Conservation (phyloP, 2,888 invertebrate species). For the Melanotus villosus region DNA sequence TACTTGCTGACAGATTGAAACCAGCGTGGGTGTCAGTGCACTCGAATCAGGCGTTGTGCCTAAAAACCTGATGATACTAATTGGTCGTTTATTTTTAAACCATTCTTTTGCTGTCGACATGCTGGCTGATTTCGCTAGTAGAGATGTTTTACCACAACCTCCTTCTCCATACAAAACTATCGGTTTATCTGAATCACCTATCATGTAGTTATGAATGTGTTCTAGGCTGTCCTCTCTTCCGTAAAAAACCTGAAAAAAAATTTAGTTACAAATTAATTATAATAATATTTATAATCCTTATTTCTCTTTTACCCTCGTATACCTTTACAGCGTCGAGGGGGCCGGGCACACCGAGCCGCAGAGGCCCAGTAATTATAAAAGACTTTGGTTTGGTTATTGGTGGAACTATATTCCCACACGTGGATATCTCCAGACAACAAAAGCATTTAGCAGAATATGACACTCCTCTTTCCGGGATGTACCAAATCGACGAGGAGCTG, state of each 20-base stretch:
- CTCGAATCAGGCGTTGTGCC: constrained; percentile 98
- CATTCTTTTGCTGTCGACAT: constrained; percentile 79
- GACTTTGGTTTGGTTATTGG: too few relatives aligned
- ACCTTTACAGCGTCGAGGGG: too few relatives aligned
- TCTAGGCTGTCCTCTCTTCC: constrained; percentile 90
- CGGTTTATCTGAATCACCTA: constrained; percentile 88
- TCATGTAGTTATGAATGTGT: constrained; percentile 86
- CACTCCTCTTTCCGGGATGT: too few relatives aligned
- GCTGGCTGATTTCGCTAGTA: constrained; percentile 92
- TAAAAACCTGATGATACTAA: constrained; percentile 91
- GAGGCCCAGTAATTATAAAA: too few relatives aligned
- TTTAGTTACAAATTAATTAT: too few relatives aligned
- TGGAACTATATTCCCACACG: too few relatives aligned
- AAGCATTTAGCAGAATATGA: too few relatives aligned
- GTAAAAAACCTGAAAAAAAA: constrained; percentile 81
- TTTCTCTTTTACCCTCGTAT: too few relatives aligned
- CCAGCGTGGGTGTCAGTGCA: constrained; percentile 92
- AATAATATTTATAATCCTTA: too few relatives aligned
- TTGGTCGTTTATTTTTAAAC: constrained; percentile 83
- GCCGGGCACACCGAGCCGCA: too few relatives aligned
- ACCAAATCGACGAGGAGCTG: too few relatives aligned
- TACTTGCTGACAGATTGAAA: constrained; percentile 96
- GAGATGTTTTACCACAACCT: constrained; percentile 97
- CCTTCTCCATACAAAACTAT: constrained; percentile 95
- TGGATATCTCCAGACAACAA: too few relatives aligned